phyloP scores from a whole-genome alignment of 2,797 vertebrate species.

The Pachyuromys duprasi region DNA sequence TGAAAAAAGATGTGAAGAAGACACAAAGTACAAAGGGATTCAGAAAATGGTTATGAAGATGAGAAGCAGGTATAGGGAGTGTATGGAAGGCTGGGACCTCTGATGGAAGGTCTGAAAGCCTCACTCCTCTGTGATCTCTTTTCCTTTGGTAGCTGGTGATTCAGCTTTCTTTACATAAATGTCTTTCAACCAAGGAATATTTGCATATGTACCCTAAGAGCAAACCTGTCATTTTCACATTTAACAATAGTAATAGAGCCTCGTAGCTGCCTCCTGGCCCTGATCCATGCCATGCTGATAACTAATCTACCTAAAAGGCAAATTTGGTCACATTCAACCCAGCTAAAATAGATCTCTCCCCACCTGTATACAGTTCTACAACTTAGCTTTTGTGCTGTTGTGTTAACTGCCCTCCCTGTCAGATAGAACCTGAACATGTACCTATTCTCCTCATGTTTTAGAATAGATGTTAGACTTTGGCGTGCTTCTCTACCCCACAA shows the following conservation, averaged over 20 bases:
- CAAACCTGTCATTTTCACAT: neutral
- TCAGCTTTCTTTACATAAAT: neutral
- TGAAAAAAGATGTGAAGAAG: neutral
- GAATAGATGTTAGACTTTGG: no score
- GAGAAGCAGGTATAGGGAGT: neutral
- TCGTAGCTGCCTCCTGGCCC: neutral
- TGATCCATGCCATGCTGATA: neutral
- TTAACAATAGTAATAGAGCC: neutral
- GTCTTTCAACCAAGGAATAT: neutral
- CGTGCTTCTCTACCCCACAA: no score
- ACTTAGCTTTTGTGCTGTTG: neutral
- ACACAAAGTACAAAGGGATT: neutral
- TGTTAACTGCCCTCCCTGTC: neutral
- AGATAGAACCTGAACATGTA: neutral
- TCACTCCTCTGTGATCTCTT: neutral
- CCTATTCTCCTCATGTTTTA: neutral
- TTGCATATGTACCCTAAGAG: neutral
- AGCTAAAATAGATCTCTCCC: neutral
- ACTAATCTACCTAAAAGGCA: constrained; percentile 7
- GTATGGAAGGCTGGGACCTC: neutral
- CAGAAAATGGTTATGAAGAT: neutral
- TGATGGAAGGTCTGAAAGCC: neutral
- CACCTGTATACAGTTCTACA: neutral
- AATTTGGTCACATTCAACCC: neutral
- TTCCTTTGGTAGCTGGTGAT: neutral